Percentiles rank a stretch among this genome's conserved stretches.
phyloP scores from a whole-genome alignment of 2,888 invertebrate genomes.

The Cheilosia scutellata region DNA sequence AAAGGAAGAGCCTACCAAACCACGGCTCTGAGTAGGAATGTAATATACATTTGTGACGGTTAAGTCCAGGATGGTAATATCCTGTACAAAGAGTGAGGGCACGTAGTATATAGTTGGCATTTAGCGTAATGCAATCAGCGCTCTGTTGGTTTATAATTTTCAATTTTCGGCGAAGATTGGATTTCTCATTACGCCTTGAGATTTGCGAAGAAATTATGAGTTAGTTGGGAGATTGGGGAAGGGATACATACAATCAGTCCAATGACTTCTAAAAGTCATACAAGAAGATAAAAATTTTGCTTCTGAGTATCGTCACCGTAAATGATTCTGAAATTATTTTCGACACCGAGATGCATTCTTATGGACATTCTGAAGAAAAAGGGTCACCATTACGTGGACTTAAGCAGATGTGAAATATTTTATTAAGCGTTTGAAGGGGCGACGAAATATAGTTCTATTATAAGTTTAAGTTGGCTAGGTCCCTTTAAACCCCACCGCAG shows the following conservation, averaged over 20 bases:
- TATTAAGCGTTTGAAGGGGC: no score
- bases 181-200: slow-evolving; percentile 36
- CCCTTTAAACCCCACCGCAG: no score
- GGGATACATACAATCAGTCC: no score
- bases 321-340: no score
- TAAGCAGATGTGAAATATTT: no score
- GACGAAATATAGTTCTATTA: no score
- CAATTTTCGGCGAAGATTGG: slow-evolving; percentile 66
- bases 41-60: slow-evolving; percentile 30
- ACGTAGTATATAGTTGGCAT: slow-evolving; percentile 17
- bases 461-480: no score
- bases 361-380: no score
- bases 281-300: background rate
- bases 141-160: slow-evolving; percentile 67
- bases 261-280: background rate
- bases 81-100: background rate
- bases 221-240: background rate
- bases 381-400: no score
- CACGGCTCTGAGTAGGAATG: background rate
- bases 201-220: background rate
- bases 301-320: no score
- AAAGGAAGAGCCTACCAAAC: slow-evolving; percentile 8
- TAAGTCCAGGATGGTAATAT: slow-evolving; percentile 45
- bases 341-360: no score
- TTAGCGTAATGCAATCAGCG: slow-evolving; percentile 67